Base-by-base conservation (phyloP, 2,888 invertebrate species). In the Neoaliturus tenellus region DNA sequence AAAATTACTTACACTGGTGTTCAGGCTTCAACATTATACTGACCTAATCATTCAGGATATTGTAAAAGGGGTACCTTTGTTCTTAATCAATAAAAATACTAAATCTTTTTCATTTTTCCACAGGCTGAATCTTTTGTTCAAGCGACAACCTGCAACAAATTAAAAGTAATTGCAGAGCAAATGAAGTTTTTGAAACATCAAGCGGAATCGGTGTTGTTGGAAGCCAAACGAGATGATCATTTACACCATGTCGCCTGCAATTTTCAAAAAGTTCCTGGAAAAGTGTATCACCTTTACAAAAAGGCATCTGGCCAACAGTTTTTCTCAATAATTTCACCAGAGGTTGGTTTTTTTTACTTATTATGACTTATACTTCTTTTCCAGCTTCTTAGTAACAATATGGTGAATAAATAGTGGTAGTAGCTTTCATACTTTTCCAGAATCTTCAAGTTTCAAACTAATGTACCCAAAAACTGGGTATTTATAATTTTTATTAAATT, bases 181-280 rank as follows among this genome's bases (percentile, higher is more conserved):
- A 91, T 91, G 88, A 91, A 92, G 87, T 93, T 93, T 89, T 90
- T 96, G 58, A 94, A 95, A 89, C 91, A 93, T 28, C 93, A 95
- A 89, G 94, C 95, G 0, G 90, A 92, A 86, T 90, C 91, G 85
- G 93, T 95, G 81, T 88, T 94, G 3, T 89, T 91, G 62, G 94
- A 95, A 86, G 92, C 94, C 0, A 92, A 93, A 88, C 89, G 92
- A 78, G 93, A 94, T 88, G 90, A 90, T 20, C 91, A 92, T 71
- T 90, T 96, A 51, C 94, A 96, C 89, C 93, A 93, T 87, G 93
- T 93, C 0, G 93, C 95, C 0, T 96, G 96, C 89, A 96, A 96
- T 89, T 93, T 96, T 89, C 91, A 93, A 23, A 96, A 95, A 90
- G 92, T 93, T 69, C 94, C 95, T 31, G 96, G 96, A 0, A 92